These are phyloP conservation scores for Ctenomys sociabilis DNA, from an alignment of 2,113 vertebrate genomes.

Conservation along the genomic window DNA sequence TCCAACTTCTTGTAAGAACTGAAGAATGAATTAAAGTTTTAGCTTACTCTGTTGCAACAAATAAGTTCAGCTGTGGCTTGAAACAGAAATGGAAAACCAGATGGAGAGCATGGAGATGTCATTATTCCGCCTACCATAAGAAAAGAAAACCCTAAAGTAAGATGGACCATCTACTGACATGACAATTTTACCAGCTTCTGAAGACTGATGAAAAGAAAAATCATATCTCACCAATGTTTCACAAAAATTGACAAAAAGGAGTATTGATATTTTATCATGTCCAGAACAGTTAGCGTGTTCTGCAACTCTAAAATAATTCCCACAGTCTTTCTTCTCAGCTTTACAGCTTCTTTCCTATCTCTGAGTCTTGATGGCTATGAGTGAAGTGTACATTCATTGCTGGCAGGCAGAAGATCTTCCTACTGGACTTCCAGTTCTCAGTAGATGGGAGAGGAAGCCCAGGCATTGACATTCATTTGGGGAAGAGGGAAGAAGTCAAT, in stretches of 20 bases:
- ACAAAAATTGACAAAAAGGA: background rate
- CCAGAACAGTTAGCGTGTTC: background rate
- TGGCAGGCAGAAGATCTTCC: background rate
- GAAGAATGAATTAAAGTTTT: background rate
- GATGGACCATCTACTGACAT: background rate
- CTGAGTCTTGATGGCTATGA: background rate
- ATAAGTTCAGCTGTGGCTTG: background rate
- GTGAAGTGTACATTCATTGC: background rate
- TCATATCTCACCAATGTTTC: background rate
- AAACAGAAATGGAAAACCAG: background rate
- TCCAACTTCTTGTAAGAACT: background rate
- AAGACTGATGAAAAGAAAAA: slow-evolving; percentile 1
- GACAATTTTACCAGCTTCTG: background rate
- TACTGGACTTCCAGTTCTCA: background rate
- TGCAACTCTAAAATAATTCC: background rate
- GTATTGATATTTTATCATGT: background rate
- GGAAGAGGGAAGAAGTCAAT: background rate
- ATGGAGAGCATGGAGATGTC: background rate
- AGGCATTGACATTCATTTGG: background rate
- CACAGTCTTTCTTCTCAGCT: background rate
- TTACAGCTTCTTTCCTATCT: background rate
- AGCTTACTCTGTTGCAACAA: background rate
- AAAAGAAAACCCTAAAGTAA: background rate
- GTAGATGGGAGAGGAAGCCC: background rate
- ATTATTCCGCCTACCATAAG: background rate